Percentiles rank a stretch among this genome's conserved stretches.
These are phyloP conservation scores for Monomorium pharaonis DNA, from an alignment of 1,140 invertebrate genomes.

Conservation along the genomic window DNA sequence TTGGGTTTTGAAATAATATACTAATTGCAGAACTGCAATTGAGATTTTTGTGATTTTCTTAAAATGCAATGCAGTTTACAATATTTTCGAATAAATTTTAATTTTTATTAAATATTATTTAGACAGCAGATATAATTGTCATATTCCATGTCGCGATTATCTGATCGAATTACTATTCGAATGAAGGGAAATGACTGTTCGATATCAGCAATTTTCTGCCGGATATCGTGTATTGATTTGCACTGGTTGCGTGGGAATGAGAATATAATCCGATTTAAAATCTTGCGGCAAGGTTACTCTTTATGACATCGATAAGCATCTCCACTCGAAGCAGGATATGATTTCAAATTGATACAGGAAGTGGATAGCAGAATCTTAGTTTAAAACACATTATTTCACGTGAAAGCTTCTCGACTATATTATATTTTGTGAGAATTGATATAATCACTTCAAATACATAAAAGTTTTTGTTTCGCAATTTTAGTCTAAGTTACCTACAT, in stretches of 20 bases:
- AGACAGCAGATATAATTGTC: background rate
- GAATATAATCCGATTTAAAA: slow-evolving; percentile 34
- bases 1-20: background rate
- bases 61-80: background rate
- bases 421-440: background rate
- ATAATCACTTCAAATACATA: background rate
- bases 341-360: slow-evolving; percentile 26
- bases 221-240: background rate
- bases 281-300: slow-evolving; percentile 11
- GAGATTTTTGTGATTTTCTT: background rate
- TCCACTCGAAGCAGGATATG: background rate
- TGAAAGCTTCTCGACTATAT: background rate
- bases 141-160: background rate
- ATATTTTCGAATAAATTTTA: slow-evolving; percentile 1
- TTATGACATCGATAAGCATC: slow-evolving; percentile 48
- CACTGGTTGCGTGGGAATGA: slow-evolving; percentile 34
- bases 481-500: background rate
- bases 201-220: background rate
- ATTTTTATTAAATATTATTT: no score
- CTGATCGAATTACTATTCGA: slow-evolving; percentile 8
- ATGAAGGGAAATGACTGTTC: slow-evolving; percentile 16
- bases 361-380: background rate
- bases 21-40: background rate
- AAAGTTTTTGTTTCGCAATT: background rate
- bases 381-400: slow-evolving; percentile 10